These are phyloP conservation scores for Axis porcinus DNA, from an alignment of 2,113 vertebrate species.

Conservation along the genomic window DNA sequence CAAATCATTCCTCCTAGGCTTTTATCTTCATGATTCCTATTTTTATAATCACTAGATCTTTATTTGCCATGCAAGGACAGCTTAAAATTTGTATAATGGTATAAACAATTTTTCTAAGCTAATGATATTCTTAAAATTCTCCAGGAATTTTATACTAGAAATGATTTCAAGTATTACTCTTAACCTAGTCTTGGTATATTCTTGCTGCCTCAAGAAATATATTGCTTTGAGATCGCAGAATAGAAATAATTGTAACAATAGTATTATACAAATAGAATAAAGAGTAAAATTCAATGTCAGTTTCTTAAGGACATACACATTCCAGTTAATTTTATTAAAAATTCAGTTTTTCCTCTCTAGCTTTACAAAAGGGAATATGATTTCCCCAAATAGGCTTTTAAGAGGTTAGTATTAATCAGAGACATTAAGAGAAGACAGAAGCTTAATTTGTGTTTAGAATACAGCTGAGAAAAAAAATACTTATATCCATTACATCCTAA, in stretches of 20 bases:
- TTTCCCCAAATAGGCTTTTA: neutral
- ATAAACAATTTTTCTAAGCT: neutral
- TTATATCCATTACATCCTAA: neutral
- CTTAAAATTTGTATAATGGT: neutral
- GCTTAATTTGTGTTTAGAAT: slow-evolving; percentile 5
- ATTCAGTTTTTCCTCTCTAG: neutral
- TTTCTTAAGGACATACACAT: neutral
- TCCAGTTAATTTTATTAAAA: slow-evolving; percentile 26
- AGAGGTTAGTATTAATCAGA: slow-evolving; percentile 13
- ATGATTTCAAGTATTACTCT: neutral
- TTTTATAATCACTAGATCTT: neutral
- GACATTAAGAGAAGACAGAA: neutral
- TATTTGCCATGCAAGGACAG: neutral
- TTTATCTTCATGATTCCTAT: neutral
- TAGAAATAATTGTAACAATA: neutral
- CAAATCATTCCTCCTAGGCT: neutral
- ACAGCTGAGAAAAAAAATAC: neutral
- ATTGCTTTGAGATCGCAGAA: neutral
- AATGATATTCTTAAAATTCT: neutral
- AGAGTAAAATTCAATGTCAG: neutral
- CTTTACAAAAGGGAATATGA: neutral
- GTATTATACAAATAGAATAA: neutral
- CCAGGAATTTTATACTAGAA: neutral
- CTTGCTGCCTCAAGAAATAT: neutral
- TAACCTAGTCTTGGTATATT: neutral